Percentiles rank a stretch among this genome's conserved stretches.
These are phyloP conservation scores for Dromiciops gliroides DNA, from an alignment of 2,113 vertebrate genomes.

Conservation along the genomic window DNA sequence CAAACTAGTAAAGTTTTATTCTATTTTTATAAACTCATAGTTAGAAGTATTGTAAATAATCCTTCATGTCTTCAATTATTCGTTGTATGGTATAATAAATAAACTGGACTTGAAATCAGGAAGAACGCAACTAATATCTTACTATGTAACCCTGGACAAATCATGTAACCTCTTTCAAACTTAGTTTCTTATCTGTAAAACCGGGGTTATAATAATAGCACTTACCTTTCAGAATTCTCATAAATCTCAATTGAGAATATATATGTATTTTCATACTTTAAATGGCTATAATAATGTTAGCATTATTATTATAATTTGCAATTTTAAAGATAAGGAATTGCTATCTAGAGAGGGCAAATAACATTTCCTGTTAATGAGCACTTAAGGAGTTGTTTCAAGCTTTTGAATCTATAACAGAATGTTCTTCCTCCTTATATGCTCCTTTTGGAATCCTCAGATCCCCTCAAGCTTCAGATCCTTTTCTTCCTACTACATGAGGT, in stretches of 20 bases:
- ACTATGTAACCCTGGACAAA: not conserved
- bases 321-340: not conserved
- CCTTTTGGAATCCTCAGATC: not conserved
- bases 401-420: not conserved
- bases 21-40: not conserved
- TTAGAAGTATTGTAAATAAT: not conserved
- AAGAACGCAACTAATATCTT: not conserved
- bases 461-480: not conserved
- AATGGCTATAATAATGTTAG: not conserved
- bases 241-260: not conserved
- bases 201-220: not conserved
- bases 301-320: not conserved
- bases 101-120: not conserved
- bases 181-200: not conserved
- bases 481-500: too few species aligned
- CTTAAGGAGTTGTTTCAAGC: not conserved
- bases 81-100: not conserved
- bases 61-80: not conserved
- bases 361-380: not conserved
- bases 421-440: not conserved
- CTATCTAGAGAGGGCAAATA: not conserved
- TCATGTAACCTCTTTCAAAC: not conserved
- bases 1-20: not conserved
- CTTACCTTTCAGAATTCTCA: not conserved
- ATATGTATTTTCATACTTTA: not conserved